Evolutionary conservation across 1,140 invertebrate species (phyloP), one percentile per base, ranked within the genome.

Genomic region (Papilio polyxenes): DNA sequence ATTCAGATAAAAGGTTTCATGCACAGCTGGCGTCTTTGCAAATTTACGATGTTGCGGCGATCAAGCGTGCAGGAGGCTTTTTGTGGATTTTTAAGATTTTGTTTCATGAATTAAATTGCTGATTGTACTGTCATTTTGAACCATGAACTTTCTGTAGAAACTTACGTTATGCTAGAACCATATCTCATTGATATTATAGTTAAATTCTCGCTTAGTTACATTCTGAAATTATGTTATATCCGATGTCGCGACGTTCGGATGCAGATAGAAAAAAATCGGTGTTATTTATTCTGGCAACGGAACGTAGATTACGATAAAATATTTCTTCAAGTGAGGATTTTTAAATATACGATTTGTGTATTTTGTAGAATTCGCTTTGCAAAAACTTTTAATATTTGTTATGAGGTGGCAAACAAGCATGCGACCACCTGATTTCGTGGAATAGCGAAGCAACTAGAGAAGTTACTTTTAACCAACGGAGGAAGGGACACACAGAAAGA

Each of bases 1-100:
- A 80, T 80, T 80, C 59, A 49, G 78, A 80, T 80, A 80, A 80
- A 80, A 80, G 78, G 78, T 69, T 80, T 80, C 59, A 44, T 80
- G 78, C 78, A 69, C 78, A 80, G 78, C 56, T 80, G 78, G 76
- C 78, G 17, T 65, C 78, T 49, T 65, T 80, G 59, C 44, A 69
- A 80, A 69, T 80, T 80, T 80, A 69, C 78, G 78, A 80, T 48
- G 59, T 62, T 62, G 7, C 37, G 40, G 20, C 77, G 51, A 79
- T 59, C 20, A 59, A 79, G 37, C n/a, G 75, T 37, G 37, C 31
- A 40, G 56, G 53, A 62, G 8, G 51, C 76, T 59, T 49, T 75
- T n/a, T 44, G 74, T 20, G 44, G 37, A 49, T 49, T 75, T 75
- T 44, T 17, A 75, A 53, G 75, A 13, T 76, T 31, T 53, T 15